phyloP scores from a whole-genome alignment of 2,797 vertebrate species.

The Eremophila alpestris region DNA sequence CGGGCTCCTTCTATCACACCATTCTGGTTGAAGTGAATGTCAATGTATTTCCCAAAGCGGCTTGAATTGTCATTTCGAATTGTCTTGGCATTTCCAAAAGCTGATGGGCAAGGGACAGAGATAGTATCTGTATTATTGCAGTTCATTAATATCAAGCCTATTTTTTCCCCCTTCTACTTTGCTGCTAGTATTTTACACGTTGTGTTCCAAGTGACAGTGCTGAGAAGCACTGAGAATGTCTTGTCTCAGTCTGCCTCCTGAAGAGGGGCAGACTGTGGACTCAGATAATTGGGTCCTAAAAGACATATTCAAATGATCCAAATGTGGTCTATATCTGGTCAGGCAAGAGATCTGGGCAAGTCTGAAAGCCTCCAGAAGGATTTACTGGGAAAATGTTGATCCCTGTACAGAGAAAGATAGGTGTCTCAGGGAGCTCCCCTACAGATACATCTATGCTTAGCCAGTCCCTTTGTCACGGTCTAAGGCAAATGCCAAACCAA shows the following conservation, averaged over 20 bases:
- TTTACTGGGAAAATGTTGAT: neutral
- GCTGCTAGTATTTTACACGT: neutral
- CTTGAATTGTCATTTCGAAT: constrained; percentile 96
- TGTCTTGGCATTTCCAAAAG: constrained; percentile 98
- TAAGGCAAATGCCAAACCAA: neutral
- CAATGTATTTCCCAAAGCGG: constrained; percentile 96
- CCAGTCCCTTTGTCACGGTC: neutral
- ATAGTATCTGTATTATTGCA: neutral
- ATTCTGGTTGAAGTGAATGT: constrained; percentile 85
- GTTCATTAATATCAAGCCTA: neutral
- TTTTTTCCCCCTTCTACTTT: neutral
- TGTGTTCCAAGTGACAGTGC: neutral
- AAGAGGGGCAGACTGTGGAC: neutral
- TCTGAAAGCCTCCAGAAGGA: neutral
- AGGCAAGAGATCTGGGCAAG: neutral
- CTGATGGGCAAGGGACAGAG: constrained; percentile 68
- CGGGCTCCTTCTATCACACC: constrained; percentile 91
- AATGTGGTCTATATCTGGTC: neutral
- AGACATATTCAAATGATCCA: neutral
- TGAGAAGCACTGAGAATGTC: neutral
- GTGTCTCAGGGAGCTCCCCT: neutral
- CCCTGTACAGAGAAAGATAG: neutral
- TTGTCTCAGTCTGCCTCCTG: neutral
- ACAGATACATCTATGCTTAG: neutral
- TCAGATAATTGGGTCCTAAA: neutral